These are phyloP conservation scores for Oegoconia quadripuncta DNA, from an alignment of 2,888 invertebrate genomes.

Conservation along the genomic window DNA sequence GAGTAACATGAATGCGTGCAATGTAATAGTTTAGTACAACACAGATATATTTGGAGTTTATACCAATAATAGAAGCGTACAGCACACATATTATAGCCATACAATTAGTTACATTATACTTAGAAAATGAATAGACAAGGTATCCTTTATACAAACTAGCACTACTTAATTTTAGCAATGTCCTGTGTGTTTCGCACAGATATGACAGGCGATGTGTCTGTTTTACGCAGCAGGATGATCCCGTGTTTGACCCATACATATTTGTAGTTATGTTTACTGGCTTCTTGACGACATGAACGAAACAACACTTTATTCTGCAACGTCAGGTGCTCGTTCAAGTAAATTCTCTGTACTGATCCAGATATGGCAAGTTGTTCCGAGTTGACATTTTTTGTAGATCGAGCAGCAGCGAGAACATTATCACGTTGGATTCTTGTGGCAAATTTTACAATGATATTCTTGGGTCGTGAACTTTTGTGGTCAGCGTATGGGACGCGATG, in stretches of 20 bases:
- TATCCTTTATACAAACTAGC: no score
- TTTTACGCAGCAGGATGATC: slow-evolving; percentile 10
- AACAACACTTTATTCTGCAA: slow-evolving; percentile 14
- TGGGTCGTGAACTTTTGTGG: no score
- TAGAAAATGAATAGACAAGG: no score
- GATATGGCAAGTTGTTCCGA: slow-evolving; percentile 9
- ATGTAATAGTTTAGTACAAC: no score
- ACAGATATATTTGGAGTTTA: no score
- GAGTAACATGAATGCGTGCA: no score
- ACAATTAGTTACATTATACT: no score
- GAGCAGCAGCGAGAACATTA: slow-evolving; percentile 9
- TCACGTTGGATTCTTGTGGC: slow-evolving; percentile 5
- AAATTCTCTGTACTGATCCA: slow-evolving; percentile 6
- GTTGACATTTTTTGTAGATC: slow-evolving; percentile 4
- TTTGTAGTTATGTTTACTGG: slow-evolving; percentile 4
- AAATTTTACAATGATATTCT: no score
- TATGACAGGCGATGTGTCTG: slow-evolving; percentile 5
- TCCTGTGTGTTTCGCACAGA: slow-evolving; percentile 2
- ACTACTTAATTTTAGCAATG: slow-evolving; percentile 1
- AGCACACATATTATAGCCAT: no score
- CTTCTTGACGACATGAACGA: slow-evolving; percentile 11
- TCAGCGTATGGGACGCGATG: no score
- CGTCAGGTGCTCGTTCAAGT: slow-evolving; percentile 16
- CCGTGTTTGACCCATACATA: slow-evolving; percentile 17
- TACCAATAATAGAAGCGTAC: no score